A percentile compares a stretch with the other conserved stretches of the same genome.
These are phyloP conservation scores for Chrysogorgia sp. DNA, from an alignment of 92 coral and sea anemone genomes.

Conservation along the genomic window DNA sequence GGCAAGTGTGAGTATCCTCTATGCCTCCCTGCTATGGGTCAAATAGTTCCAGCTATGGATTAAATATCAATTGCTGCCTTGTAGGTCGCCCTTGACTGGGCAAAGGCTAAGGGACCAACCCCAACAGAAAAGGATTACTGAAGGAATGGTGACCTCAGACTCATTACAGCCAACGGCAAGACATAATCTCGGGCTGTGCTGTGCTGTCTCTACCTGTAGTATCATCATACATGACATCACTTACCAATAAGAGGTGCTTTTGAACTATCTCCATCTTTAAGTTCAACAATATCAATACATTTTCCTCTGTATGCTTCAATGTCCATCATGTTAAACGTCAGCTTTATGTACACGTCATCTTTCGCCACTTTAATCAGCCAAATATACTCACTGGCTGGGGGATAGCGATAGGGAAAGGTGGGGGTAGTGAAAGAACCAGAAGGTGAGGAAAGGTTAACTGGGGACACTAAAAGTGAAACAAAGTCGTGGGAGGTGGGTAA, in stretches of 20 bases:
- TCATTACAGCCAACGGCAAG: too few species aligned
- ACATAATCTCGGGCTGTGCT: too few species aligned
- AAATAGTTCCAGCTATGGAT: too few species aligned
- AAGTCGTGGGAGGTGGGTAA: neutral
- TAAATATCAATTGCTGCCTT: too few species aligned
- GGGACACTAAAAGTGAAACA: slow-evolving; percentile 25
- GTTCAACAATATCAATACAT: slow-evolving; percentile 89
- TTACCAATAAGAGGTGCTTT: slow-evolving; percentile 75
- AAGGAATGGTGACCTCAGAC: too few species aligned
- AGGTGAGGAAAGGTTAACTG: slow-evolving; percentile 20
- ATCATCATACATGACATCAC: neutral
- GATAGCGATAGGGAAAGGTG: slow-evolving; percentile 68
- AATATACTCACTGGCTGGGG: slow-evolving; percentile 67
- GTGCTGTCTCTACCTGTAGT: neutral
- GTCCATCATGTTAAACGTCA: slow-evolving; percentile 69
- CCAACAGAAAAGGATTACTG: too few species aligned
- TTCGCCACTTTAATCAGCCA: slow-evolving; percentile 81
- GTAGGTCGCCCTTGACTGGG: too few species aligned
- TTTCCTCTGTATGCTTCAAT: slow-evolving; percentile 70
- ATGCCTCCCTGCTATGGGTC: too few species aligned
- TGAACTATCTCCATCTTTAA: slow-evolving; percentile 80
- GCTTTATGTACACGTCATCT: slow-evolving; percentile 64
- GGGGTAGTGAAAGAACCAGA: slow-evolving; percentile 76
- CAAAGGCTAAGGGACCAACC: too few species aligned
- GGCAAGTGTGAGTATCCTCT: too few species aligned